Percentiles rank a stretch among this genome's conserved stretches.
These are phyloP conservation scores for Hemicordylus capensis DNA, from an alignment of 2,113 vertebrate species.

Conservation along the genomic window DNA sequence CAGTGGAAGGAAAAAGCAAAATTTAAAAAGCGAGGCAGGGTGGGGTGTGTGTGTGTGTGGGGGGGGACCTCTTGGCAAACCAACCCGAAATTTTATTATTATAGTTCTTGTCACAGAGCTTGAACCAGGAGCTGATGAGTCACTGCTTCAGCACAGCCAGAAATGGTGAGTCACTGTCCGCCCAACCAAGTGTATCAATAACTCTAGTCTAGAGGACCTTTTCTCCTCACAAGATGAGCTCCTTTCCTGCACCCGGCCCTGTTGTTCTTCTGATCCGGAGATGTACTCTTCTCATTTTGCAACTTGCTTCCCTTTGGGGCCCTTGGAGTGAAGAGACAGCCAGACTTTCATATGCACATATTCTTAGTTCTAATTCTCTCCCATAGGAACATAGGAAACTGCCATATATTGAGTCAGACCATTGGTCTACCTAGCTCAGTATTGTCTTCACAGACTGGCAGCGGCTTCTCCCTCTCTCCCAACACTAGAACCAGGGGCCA, in stretches of 20 bases:
- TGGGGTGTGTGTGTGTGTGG: too few relatives aligned
- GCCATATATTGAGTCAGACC: too few relatives aligned
- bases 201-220: rapidly evolving
- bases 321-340: neutral
- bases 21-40: too few relatives aligned
- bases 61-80: neutral
- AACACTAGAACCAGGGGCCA: too few relatives aligned
- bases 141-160: constrained; percentile 48
- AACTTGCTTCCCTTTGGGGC: neutral
- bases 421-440: too few relatives aligned
- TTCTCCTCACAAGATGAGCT: neutral
- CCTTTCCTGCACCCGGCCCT: rapidly evolving
- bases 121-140: constrained; percentile 38
- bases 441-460: too few relatives aligned
- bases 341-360: neutral
- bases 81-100: neutral
- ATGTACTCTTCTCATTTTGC: rapidly evolving
- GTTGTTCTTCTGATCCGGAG: rapidly evolving
- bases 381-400: too few relatives aligned
- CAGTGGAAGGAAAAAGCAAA: neutral
- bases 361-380: neutral
- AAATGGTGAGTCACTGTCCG: constrained; percentile 43
- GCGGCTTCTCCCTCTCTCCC: too few relatives aligned
- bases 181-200: neutral
- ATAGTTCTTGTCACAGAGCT: constrained; percentile 9